phyloP scores from a whole-genome alignment of 2,797 vertebrate genomes.

The Heterohyrax brucei region DNA sequence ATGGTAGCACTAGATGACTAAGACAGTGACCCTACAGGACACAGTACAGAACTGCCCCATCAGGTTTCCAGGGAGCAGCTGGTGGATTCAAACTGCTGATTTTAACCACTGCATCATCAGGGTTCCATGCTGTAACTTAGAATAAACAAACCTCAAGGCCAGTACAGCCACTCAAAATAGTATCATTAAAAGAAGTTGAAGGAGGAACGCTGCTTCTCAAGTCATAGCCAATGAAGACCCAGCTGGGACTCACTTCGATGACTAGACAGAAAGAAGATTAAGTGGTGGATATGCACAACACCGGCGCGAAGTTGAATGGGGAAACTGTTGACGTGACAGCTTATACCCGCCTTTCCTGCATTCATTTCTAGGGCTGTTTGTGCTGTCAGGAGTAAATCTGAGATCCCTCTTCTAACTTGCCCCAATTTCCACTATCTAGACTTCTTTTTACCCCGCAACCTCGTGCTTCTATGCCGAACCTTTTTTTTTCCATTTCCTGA shows the following conservation, averaged over 20 bases:
- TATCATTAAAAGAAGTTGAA: background rate
- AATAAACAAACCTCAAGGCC: constrained; percentile 19
- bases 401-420: background rate
- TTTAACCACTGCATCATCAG: no score
- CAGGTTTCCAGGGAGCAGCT: no score
- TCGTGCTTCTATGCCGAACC: background rate
- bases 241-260: background rate
- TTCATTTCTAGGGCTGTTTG: background rate
- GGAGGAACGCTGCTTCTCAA: background rate
- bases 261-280: background rate
- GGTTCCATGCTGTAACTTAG: background rate
- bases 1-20: no score
- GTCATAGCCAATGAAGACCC: background rate
- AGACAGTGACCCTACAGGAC: no score
- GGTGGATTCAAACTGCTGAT: no score
- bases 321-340: fast-evolving
- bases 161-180: background rate
- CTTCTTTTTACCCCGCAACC: background rate
- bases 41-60: no score
- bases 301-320: background rate
- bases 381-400: background rate
- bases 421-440: background rate
- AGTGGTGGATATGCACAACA: background rate
- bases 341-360: background rate
- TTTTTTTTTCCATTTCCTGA: background rate